Base-by-base conservation (phyloP, 2,113 vertebrate genomes). In the Chroicocephalus ridibundus region DNA sequence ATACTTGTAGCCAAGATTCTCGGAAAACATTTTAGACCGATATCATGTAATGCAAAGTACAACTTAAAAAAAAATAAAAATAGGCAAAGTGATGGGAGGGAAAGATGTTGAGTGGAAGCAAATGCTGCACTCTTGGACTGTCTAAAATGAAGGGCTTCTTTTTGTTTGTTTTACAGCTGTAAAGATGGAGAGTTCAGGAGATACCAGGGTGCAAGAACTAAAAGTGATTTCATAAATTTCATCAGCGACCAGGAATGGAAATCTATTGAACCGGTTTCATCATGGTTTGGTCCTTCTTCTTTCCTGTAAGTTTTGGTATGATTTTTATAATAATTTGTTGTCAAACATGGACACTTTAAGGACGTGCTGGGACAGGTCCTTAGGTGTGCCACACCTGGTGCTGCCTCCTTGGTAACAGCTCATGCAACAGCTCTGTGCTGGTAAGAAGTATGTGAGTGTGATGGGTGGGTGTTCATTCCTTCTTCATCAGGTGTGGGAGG, bases 151-250 rank as follows among this genome's bases (percentile, higher is more conserved):
- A 84, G 11, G 19, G 8, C 47, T 74, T 40, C 17, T 29, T 17
- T 47, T 82, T 6, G 2, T 40, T 72, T 90, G 8, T 86, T 91
- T 81, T 47, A 8, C 51, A 97, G 99, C 95, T 99, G 99, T 97
- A 99, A 99, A 98, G 99, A 99, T 61, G 99, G 99, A n/a, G 97
- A 98, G 78, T 99, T 99, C 98, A 98, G 99, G 92, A 98, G 98
- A 65, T 99, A 99, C 96, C 99, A 99, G 79, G 99, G 99, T 10
- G 98, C 98, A 32, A 98, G 99, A 42, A 99, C 98, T 15, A 99
- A 99, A 98, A 98, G 99, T 1, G 99, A 99, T 96, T 99, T 99
- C 97, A 99, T 99, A 81, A 99, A 98, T 86, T 99, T 99, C 21
- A 92, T 99, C 51, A 99, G 98, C 25, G 99, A 99, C 13, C 98